These are phyloP conservation scores for Archilochus colubris DNA, from an alignment of 2,113 vertebrate genomes.

Conservation along the genomic window DNA sequence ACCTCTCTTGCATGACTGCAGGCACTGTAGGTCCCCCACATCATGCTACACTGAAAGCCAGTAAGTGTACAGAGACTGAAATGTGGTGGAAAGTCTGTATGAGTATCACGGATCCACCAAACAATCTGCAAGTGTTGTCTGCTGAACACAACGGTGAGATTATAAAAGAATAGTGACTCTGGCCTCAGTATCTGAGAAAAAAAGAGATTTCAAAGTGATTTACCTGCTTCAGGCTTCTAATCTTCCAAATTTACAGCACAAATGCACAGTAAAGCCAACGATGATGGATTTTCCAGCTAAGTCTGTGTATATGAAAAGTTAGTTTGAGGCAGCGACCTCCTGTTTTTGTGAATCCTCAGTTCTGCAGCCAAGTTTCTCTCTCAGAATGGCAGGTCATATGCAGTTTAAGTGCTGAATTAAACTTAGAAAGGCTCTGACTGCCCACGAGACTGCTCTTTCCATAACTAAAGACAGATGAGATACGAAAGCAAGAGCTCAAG, in stretches of 20 bases:
- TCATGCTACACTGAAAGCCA: not conserved
- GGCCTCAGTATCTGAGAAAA: not conserved
- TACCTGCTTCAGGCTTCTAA: not conserved
- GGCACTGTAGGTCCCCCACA: not conserved
- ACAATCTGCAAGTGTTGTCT: not conserved
- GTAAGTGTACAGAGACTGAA: not conserved
- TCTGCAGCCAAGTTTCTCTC: not conserved
- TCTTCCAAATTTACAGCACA: not conserved
- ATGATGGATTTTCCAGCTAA: not conserved
- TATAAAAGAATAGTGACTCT: not conserved
- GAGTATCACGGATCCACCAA: not conserved
- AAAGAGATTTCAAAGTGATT: not conserved
- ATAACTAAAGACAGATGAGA: not conserved
- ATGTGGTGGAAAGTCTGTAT: rapidly evolving
- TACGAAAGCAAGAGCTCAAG: not conserved
- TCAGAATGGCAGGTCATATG: not conserved
- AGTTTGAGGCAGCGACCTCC: not conserved
- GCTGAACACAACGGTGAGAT: not conserved
- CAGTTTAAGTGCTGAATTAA: not conserved
- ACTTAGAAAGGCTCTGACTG: not conserved
- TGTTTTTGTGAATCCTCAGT: not conserved
- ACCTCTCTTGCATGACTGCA: not conserved
- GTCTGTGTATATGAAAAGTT: not conserved
- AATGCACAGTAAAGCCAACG: not conserved
- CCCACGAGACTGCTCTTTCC: not conserved